These are phyloP conservation scores for Matsumyia berberina DNA, from an alignment of 2,888 invertebrate species.

Conservation along the genomic window DNA sequence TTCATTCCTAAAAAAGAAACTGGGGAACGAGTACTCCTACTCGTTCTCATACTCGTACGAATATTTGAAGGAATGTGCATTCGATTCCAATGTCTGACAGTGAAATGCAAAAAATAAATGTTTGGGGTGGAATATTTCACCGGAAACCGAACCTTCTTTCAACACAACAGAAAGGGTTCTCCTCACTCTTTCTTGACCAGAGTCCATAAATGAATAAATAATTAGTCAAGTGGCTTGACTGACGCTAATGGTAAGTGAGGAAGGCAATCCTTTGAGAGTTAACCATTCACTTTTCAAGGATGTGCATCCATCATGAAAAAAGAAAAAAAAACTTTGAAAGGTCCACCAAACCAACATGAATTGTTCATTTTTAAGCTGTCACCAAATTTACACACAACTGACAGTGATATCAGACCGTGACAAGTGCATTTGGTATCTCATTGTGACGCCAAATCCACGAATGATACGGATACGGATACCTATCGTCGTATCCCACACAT, in stretches of 20 bases:
- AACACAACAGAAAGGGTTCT: conserved; percentile 44
- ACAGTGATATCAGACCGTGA: conserved; percentile 38
- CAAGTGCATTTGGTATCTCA: conserved; percentile 34
- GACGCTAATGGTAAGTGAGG: background rate
- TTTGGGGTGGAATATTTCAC: conserved; percentile 12
- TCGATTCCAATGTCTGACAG: conserved; percentile 28
- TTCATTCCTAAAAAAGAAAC: conserved; percentile 33
- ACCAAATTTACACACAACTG: conserved; percentile 28
- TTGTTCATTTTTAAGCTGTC: conserved; percentile 61
- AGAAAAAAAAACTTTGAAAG: conserved; percentile 19
- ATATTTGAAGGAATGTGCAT: conserved; percentile 13
- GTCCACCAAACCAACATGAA: conserved; percentile 56
- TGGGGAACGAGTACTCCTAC: conserved; percentile 26
- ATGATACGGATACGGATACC: background rate
- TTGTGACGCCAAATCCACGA: conserved; percentile 6
- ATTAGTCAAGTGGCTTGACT: conserved; percentile 38
- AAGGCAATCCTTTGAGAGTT: conserved; percentile 49
- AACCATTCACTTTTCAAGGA: conserved; percentile 23
- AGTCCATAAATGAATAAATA: conserved; percentile 61
- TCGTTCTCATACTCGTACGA: too few relatives aligned
- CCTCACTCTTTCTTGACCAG: conserved; percentile 54
- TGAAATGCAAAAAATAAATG: conserved; percentile 1
- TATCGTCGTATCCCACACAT: conserved; percentile 52
- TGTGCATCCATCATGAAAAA: conserved; percentile 1
- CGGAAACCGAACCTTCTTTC: conserved; percentile 33